Conservation (phyloP, 1,140 invertebrate species). For the Vanessa atalanta region DNA sequence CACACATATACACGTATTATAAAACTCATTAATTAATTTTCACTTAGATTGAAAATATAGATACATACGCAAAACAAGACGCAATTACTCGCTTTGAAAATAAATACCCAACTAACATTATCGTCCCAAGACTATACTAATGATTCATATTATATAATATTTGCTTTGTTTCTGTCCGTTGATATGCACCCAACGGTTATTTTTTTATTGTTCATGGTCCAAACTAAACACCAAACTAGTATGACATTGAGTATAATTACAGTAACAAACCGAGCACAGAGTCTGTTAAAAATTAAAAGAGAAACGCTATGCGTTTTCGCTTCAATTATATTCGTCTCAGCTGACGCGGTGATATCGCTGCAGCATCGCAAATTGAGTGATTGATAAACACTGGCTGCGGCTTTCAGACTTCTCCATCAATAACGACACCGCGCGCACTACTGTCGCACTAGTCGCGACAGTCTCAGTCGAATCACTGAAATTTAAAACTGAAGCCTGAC, state of each 20-base stretch:
- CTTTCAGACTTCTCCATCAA: not conserved
- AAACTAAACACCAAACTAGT: no score
- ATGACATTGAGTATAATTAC: no score
- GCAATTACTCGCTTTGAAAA: no score
- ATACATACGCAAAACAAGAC: no score
- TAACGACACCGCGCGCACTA: not conserved
- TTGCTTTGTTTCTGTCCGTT: no score
- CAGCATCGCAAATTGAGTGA: conserved; percentile 3
- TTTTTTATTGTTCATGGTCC: no score
- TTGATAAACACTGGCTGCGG: not conserved
- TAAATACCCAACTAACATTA: no score
- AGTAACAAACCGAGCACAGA: not conserved
- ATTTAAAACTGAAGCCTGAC: not conserved
- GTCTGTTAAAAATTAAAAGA: not conserved
- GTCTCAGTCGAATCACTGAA: not conserved
- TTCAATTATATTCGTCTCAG: not conserved
- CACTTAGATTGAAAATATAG: no score
- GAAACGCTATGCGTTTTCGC: not conserved
- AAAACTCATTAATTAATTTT: no score
- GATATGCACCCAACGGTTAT: no score
- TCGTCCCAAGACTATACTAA: no score
- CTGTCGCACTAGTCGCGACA: not conserved
- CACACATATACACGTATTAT: not conserved
- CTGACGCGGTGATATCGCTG: not conserved
- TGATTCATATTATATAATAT: no score